These are phyloP conservation scores for Mesoligia furuncula DNA, from an alignment of 2,888 invertebrate genomes.

Conservation along the genomic window DNA sequence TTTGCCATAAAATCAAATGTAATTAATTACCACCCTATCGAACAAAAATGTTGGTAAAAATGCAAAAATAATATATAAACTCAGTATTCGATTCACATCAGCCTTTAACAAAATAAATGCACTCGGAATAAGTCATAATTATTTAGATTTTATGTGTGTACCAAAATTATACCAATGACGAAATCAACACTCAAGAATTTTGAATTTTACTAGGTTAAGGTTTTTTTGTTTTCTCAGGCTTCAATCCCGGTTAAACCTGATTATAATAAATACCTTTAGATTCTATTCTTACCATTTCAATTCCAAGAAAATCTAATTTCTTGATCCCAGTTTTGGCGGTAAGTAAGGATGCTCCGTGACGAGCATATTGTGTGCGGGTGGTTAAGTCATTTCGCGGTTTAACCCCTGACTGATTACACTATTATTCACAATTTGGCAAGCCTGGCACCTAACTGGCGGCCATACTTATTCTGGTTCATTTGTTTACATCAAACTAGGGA, in stretches of 20 bases:
- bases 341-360: background rate
- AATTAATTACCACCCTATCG: background rate
- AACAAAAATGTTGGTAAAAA: background rate
- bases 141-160: background rate
- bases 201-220: background rate
- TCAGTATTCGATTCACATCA: background rate
- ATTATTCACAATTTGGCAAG: conserved; percentile 64
- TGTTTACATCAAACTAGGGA: background rate
- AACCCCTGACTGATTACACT: conserved; percentile 40
- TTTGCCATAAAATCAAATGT: too few species aligned
- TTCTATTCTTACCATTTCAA: background rate
- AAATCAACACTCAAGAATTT: background rate
- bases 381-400: conserved; percentile 7
- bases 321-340: background rate
- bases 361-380: conserved; percentile 18
- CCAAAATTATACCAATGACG: too few species aligned
- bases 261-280: background rate
- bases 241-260: background rate
- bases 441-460: conserved; percentile 58
- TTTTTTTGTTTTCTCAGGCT: background rate
- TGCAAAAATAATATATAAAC: background rate
- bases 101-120: background rate
- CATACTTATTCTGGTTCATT: conserved; percentile 55
- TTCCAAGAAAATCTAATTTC: background rate
- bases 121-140: background rate